These are phyloP conservation scores for Metopia argyrocephala DNA, from an alignment of 2,888 invertebrate species.

Conservation along the genomic window DNA sequence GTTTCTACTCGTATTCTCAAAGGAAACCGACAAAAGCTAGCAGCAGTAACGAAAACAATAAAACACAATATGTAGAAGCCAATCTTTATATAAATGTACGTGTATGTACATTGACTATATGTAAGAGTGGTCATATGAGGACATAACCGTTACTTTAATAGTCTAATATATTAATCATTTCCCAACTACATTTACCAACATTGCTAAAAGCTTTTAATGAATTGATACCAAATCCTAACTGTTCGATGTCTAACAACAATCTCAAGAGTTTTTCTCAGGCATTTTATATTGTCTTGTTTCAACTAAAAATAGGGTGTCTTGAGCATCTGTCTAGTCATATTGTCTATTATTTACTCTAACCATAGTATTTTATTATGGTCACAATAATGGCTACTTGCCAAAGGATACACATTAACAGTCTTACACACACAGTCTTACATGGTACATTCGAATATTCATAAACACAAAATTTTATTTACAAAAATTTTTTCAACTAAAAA, in stretches of 20 bases:
- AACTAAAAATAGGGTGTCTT: not conserved
- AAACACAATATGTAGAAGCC: constrained; percentile 24
- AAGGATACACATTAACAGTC: constrained; percentile 58
- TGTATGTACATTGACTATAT: too few species aligned
- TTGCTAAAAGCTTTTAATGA: too few species aligned
- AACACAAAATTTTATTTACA: constrained; percentile 37
- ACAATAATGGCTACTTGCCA: constrained; percentile 74
- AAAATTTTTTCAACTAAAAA: constrained; percentile 55
- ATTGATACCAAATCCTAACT: too few species aligned
- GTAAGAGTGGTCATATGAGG: too few species aligned
- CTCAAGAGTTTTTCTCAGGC: not conserved
- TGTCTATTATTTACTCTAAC: constrained; percentile 49
- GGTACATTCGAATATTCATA: not conserved
- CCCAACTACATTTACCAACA: too few species aligned
- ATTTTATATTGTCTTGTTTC: not conserved
- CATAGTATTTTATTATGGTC: constrained; percentile 68
- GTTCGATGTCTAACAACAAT: not conserved
- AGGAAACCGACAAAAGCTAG: constrained; percentile 7
- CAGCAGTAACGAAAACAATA: not conserved
- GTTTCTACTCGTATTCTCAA: constrained; percentile 32
- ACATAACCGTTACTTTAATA: too few species aligned
- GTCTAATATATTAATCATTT: too few species aligned
- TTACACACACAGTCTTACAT: not conserved
- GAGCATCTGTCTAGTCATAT: constrained; percentile 66
- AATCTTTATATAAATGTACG: constrained; percentile 43